Base-by-base conservation (phyloP, 1,140 invertebrate species). In the Parapsyche elsis region DNA sequence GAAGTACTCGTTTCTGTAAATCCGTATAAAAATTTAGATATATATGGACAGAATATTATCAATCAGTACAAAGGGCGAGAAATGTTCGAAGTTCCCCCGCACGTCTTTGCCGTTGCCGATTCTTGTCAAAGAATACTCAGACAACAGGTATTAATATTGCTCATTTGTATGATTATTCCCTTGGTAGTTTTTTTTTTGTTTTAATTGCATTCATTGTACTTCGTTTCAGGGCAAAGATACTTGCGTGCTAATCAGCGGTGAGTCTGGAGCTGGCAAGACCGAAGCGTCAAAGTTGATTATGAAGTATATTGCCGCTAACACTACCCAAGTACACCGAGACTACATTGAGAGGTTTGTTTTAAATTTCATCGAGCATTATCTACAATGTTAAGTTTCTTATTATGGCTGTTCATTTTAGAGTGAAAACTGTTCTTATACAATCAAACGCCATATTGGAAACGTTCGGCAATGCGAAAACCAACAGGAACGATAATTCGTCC, bases 201-300 rank as follows among this genome's bases (percentile, higher is more conserved):
- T 67, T 24, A 5, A 7, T 71, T n/a, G n/a, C 59, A 10, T 64
- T 64, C 9, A 64, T 21, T 64, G 59, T 21, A 64, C 19, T 10
- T 64, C 9, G 9, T 64, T 59, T 75, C 26, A 92, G 85, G 93
- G 95, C 21, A 92, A 93, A 84, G 97, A 99, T 87, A 98, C 97
- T 7, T 99, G 97, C 86, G 98, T 99, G 78, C 95, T 99, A 4
- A 99, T 99, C 87, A 95, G 96, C 75, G 97, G 98, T 5, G 98
- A 99, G 88, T 98, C 96, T 5, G 97, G 98, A 5, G 94, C 96
- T 30, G 98, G 98, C 44, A 99, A 99, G 89, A 99, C 98, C 9
- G 98, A 99, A 89, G 97, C 97, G 0, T 98, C 97, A 26, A 99
- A 99, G 91, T 98, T 99, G 84, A 98, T 99, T 80, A 99, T 99